Percentiles rank a stretch among this genome's conserved stretches.
Conservation (phyloP, 2,888 invertebrate genomes). For the Abrostola triplasia region DNA sequence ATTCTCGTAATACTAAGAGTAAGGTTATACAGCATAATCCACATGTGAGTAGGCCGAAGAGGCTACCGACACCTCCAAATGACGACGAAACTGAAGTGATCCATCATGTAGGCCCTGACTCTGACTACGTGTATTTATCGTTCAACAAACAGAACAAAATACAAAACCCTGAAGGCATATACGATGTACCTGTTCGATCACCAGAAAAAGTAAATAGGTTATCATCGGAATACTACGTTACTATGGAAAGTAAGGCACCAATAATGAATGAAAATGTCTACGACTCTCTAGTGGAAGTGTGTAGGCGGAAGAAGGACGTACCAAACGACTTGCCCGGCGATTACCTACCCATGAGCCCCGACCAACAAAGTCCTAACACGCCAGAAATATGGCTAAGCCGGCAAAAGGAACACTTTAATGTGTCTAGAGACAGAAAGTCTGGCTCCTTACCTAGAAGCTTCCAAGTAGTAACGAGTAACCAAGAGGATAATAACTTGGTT, state of each 20-base stretch:
- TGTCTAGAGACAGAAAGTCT: conserved; percentile 90
- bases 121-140: conserved; percentile 85
- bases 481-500: conserved; percentile 79
- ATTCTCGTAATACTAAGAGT: conserved; percentile 71
- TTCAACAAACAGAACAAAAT: conserved; percentile 77
- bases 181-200: conserved; percentile 80
- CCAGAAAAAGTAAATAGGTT: conserved; percentile 70
- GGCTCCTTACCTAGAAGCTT: conserved; percentile 94
- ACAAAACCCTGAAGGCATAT: conserved; percentile 76
- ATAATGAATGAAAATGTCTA: conserved; percentile 74
- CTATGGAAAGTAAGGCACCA: conserved; percentile 74
- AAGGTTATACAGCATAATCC: conserved; percentile 74
- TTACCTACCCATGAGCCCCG: conserved; percentile 82
- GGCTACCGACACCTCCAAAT: conserved; percentile 75
- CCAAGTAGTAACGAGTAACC: conserved; percentile 89
- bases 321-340: conserved; percentile 69
- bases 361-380: conserved; percentile 88
- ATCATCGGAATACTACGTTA: conserved; percentile 74
- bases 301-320: conserved; percentile 76
- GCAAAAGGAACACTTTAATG: conserved; percentile 91
- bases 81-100: conserved; percentile 55
- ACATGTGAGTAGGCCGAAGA: conserved; percentile 70
- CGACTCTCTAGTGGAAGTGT: conserved; percentile 80
- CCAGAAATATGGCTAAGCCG: conserved; percentile 92
- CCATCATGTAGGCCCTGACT: conserved; percentile 78